Evolutionary conservation across 2,797 vertebrate genomes (phyloP).

Genomic region (Mallotus villosus): DNA sequence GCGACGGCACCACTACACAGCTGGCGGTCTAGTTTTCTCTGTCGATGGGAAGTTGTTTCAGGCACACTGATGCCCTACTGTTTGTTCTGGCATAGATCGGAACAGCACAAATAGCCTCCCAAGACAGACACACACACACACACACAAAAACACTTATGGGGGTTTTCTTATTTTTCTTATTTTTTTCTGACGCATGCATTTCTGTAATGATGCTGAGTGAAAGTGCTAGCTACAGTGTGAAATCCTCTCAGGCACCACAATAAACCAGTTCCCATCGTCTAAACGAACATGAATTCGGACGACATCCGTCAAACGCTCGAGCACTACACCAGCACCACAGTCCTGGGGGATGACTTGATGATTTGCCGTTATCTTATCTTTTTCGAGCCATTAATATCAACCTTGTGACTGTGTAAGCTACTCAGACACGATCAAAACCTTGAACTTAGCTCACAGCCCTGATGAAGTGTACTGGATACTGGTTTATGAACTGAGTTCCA

Average conservation of each 20-base stretch:
- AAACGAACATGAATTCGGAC: neutral
- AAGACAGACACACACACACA: conserved; percentile 23
- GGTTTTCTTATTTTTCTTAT: neutral
- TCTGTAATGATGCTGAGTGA: too few relatives aligned
- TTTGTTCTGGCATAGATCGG: conserved; percentile 51
- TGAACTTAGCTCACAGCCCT: conserved; percentile 14
- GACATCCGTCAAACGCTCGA: conserved; percentile 7
- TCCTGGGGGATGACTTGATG: conserved; percentile 12
- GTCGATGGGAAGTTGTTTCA: conserved; percentile 63
- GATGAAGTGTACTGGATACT: neutral
- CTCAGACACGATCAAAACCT: conserved; percentile 31
- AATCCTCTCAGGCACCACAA: neutral
- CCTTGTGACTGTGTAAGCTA: conserved; percentile 1
- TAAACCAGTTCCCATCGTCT: conserved; percentile 13
- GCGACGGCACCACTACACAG: conserved; percentile 18
- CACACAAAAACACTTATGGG: neutral
- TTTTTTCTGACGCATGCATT: too few relatives aligned
- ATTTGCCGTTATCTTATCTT: conserved; percentile 18
- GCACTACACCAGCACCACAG: neutral
- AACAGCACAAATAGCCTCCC: conserved; percentile 37
- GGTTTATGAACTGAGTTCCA: neutral
- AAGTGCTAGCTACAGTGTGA: neutral
- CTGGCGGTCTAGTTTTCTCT: conserved; percentile 44
- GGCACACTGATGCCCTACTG: conserved; percentile 49
- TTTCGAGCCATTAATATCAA: conserved; percentile 14